phyloP scores from a whole-genome alignment of 2,113 vertebrate genomes.

The Chlamydotis undulata region DNA sequence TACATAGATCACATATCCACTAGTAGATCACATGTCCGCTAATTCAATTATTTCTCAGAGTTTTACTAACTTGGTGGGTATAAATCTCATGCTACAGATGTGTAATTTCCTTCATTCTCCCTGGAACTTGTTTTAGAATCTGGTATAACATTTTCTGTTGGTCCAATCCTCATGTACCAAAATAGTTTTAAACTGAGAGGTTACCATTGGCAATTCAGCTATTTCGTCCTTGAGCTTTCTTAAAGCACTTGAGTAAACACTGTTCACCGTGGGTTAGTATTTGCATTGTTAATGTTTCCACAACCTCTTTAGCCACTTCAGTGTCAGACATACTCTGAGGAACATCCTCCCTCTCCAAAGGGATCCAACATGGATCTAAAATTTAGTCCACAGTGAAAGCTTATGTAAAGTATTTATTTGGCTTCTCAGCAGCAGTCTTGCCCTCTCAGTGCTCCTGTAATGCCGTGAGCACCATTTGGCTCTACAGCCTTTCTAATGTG shows the following conservation, averaged over 20 bases:
- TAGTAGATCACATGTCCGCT: neutral
- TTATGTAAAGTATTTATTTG: neutral
- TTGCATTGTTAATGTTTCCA: neutral
- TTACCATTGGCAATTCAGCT: neutral
- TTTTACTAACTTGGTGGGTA: neutral
- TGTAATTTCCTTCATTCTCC: neutral
- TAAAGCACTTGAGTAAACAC: neutral
- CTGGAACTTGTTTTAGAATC: neutral
- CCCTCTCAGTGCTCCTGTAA: neutral
- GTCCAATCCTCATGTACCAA: neutral
- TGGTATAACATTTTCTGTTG: fast-evolving
- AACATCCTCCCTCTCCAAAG: neutral
- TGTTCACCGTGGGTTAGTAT: neutral
- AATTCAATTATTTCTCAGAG: neutral
- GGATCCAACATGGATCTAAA: neutral
- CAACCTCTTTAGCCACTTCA: neutral
- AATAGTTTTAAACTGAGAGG: neutral
- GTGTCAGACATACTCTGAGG: neutral
- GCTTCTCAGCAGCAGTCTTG: neutral
- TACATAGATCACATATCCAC: neutral
- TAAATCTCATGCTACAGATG: neutral
- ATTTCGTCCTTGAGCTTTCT: neutral
- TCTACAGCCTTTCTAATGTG: neutral
- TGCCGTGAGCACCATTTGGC: neutral
- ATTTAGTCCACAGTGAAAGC: neutral